Percentiles rank a stretch among this genome's conserved stretches.
Conservation (phyloP, 2,797 vertebrate genomes). For the Scolopax rusticola region DNA sequence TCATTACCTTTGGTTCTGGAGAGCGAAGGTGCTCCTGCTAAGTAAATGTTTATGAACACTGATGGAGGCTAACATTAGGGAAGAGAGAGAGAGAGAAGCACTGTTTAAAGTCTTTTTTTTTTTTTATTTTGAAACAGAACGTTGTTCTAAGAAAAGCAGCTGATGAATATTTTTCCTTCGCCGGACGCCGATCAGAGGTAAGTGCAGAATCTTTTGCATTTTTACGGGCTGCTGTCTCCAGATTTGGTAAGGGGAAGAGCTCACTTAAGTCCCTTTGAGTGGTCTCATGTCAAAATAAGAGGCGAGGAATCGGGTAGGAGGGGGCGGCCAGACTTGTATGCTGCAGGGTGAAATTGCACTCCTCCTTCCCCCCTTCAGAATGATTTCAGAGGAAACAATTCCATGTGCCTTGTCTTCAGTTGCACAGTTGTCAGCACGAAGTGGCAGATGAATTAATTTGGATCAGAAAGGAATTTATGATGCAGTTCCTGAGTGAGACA, state of each 20-base stretch:
- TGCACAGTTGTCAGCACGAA: neutral
- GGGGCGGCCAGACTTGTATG: neutral
- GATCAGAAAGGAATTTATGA: neutral
- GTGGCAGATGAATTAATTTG: neutral
- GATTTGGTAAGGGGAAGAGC: neutral
- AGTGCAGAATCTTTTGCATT: neutral
- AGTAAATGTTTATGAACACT: conserved; percentile 65
- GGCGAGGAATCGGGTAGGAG: neutral
- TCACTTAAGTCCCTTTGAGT: neutral
- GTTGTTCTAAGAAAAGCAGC: neutral
- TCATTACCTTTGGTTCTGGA: conserved; percentile 53
- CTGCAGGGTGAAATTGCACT: neutral
- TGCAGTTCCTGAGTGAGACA: neutral
- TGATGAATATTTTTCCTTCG: neutral
- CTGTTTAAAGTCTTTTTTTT: neutral
- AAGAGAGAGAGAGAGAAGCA: neutral
- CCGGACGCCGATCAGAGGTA: conserved; percentile 21
- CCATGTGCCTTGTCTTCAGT: neutral
- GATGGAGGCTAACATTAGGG: neutral
- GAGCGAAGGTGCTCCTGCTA: conserved; percentile 37
- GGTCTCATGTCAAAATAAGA: neutral
- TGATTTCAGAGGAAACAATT: neutral
- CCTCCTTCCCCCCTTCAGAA: neutral
- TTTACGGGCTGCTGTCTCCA: neutral
- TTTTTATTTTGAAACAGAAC: conserved; percentile 35